Base-by-base conservation (phyloP, 2,113 vertebrate species). In the Taurulus bubalis region DNA sequence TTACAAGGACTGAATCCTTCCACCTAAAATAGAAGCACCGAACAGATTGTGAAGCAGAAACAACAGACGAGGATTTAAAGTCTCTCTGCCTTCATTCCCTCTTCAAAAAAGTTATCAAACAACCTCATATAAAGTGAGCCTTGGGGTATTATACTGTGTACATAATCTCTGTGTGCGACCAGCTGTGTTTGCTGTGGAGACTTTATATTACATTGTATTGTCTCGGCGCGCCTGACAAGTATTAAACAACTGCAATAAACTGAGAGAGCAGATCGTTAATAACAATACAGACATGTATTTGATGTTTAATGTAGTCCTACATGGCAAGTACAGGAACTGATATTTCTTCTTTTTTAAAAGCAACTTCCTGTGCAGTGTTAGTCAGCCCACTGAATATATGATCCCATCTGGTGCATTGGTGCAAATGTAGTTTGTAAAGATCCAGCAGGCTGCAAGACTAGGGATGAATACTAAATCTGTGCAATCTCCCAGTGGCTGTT, bases 171-270 rank as follows among this genome's bases (percentile, higher is more conserved):
- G 32, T 53, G 66, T 58, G 66, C 8, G 36, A 18, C 11, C 66
- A 65, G 56, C 59, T 75, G 79, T 75, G 71, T 81, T 49, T 75
- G 79, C 58, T 55, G 64, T 58, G 66, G 59, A 71, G 66, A 34
- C 45, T 67, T 10, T 58, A 60, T 67, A 55, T 36, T 75, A 6
- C 14, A 28, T 9, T 28, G 28, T 28, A 64, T 55, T 56, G 66
- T 64, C 72, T 68, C 24, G 6, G 4, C 20, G 55, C 42, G 15
- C 24, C 42, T 68, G 63, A 53, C 32, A 40, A 9, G 14, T 51
- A 62, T 20, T 24, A 60, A 80, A 71, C 47, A 71, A 28, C 45
- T 26, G 11, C 72, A 63, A 62, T 58, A 70, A 76, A 76, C n/a
- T 6, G 42, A 65, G 11, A 30, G 11, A 65, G 36, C 63, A 65